Evolutionary conservation across 2,113 vertebrate species (phyloP).

Genomic region (Hepsetus odoe): DNA sequence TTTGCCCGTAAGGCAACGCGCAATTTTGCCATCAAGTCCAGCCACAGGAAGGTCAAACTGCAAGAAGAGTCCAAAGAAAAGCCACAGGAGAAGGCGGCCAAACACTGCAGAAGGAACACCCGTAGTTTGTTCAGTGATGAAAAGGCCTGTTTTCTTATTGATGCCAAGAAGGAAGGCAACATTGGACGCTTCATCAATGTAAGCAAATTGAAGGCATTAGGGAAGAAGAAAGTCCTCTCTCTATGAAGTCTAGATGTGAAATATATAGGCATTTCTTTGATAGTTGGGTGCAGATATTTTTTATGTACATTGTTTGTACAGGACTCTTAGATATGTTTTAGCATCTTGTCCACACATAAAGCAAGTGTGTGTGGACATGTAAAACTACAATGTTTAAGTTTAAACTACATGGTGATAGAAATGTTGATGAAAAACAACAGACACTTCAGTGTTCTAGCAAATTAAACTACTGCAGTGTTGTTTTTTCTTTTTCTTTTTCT

Average conservation of each 20-base stretch:
- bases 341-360: too few relatives aligned
- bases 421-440: too few relatives aligned
- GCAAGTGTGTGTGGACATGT: too few relatives aligned
- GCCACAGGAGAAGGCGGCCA: constrained; percentile 48
- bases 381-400: too few relatives aligned
- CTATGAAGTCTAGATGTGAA: not conserved
- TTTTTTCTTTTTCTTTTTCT: too few relatives aligned
- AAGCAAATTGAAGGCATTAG: constrained; percentile 42
- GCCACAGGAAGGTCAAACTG: constrained; percentile 81
- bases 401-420: too few relatives aligned
- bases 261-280: not conserved
- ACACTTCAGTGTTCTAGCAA: too few relatives aligned
- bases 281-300: too few relatives aligned
- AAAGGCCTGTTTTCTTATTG: constrained; percentile 85
- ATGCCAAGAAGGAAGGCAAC: constrained; percentile 86
- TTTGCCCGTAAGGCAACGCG: constrained; percentile 83
- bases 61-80: constrained; percentile 57
- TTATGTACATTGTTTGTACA: too few relatives aligned
- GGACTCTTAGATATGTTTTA: not conserved
- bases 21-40: constrained; percentile 83
- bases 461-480: too few relatives aligned
- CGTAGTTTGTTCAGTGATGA: constrained; percentile 84
- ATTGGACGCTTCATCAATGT: constrained; percentile 87
- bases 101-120: constrained; percentile 52
- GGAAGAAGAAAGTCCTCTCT: too few relatives aligned